Percentiles rank a stretch among this genome's conserved stretches.
Evolutionary conservation across 2,888 invertebrate species (phyloP).

Genomic region (Ophraella communa): DNA sequence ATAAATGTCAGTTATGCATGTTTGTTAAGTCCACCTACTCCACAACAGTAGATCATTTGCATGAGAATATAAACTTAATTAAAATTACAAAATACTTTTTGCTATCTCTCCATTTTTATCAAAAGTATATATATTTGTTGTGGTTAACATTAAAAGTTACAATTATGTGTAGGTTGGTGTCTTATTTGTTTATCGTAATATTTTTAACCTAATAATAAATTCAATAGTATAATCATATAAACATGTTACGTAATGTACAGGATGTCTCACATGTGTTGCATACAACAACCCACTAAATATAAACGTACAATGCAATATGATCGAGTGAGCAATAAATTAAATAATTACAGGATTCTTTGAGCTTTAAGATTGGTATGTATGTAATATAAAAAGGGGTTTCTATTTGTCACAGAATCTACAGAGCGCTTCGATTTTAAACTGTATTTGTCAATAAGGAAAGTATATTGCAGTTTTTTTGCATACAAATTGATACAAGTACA

Average conservation of each 20-base stretch:
- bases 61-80: slow-evolving; percentile 2
- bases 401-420: no score
- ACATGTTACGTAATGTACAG: neutral
- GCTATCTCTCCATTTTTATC: slow-evolving; percentile 9
- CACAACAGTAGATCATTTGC: slow-evolving; percentile 1
- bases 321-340: neutral
- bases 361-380: no score
- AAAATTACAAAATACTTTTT: slow-evolving; percentile 6
- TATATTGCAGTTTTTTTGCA: no score
- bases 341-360: neutral
- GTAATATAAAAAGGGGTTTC: no score
- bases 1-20: neutral
- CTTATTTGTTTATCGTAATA: neutral
- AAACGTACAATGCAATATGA: neutral
- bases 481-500: no score
- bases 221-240: neutral
- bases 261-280: neutral
- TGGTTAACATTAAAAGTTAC: neutral
- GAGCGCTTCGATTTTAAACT: no score
- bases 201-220: neutral
- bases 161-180: neutral
- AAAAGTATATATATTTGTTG: neutral
- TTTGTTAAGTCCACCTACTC: slow-evolving; percentile 7
- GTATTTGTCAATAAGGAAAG: no score
- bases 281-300: neutral